Percentiles rank a stretch among this genome's conserved stretches.
phyloP scores from a whole-genome alignment of 2,797 vertebrate genomes.

The Phrynocephalus vlangalii region DNA sequence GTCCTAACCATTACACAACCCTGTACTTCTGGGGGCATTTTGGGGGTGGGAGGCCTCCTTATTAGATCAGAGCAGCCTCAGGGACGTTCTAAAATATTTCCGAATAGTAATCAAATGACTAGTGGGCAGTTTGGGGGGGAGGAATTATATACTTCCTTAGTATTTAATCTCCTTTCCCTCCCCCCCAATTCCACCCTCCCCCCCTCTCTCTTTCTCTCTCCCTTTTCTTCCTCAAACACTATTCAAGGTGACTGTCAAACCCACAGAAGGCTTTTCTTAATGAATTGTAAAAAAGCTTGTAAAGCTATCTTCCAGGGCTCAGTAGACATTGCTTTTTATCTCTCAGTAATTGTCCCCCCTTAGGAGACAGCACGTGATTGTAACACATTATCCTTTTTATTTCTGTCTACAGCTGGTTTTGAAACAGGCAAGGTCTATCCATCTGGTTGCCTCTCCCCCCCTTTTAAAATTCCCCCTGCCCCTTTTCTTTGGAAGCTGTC shows the following conservation, averaged over 20 bases:
- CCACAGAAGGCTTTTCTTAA: conserved; percentile 61
- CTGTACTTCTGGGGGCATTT: neutral
- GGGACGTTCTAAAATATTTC: conserved; percentile 13
- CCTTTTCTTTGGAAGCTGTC: neutral
- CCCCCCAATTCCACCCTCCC: neutral
- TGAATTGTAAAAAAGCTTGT: conserved; percentile 55
- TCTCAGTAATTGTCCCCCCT: conserved; percentile 67
- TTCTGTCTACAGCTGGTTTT: conserved; percentile 44
- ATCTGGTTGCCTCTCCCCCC: neutral
- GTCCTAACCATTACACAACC: no score
- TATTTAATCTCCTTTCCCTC: conserved; percentile 35
- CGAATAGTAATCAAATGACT: conserved; percentile 7
- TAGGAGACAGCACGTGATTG: conserved; percentile 52
- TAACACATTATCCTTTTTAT: conserved; percentile 59
- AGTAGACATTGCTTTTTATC: conserved; percentile 59
- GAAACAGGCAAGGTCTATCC: conserved; percentile 2
- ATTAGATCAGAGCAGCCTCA: conserved; percentile 26
- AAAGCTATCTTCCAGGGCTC: conserved; percentile 37
- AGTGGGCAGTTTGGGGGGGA: conserved; percentile 40
- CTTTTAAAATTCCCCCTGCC: neutral
- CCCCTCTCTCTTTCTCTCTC: conserved; percentile 19
- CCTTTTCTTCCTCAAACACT: conserved; percentile 47
- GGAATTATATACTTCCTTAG: conserved; percentile 35
- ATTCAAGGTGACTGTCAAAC: conserved; percentile 73
- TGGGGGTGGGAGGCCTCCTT: neutral